Conservation (phyloP, 35 echinoderm and acorn worm species). For the Anneissia japonica region DNA sequence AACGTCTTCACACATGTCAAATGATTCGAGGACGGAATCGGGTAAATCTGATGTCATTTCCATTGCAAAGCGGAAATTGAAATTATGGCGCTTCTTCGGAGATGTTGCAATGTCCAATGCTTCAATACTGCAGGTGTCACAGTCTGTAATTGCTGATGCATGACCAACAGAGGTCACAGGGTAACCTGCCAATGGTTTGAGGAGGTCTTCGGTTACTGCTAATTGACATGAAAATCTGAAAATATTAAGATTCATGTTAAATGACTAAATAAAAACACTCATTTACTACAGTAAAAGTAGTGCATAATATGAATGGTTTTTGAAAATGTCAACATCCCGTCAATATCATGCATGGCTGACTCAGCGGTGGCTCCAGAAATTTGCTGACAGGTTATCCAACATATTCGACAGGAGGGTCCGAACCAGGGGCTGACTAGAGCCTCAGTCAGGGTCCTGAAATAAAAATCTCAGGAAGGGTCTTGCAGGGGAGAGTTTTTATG, state of each 20-base stretch:
- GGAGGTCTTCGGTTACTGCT: slow-evolving; percentile 10
- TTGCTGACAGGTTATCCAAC: too few species aligned
- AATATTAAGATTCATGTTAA: background rate
- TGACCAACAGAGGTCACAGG: slow-evolving; percentile 1
- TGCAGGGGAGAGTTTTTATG: too few species aligned
- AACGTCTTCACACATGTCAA: slow-evolving; percentile 34
- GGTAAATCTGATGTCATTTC: slow-evolving; percentile 28
- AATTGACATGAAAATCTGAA: slow-evolving; percentile 42
- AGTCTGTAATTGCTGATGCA: slow-evolving; percentile 9
- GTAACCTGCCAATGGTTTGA: slow-evolving; percentile 17
- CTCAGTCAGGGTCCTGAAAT: too few species aligned
- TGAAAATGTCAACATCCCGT: too few species aligned
- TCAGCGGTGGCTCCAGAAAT: too few species aligned
- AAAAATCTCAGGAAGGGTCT: too few species aligned
- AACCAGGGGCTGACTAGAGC: too few species aligned
- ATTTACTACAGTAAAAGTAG: too few species aligned
- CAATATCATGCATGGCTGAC: too few species aligned
- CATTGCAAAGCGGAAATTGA: slow-evolving; percentile 40
- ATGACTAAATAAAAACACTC: too few species aligned
- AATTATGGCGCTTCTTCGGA: background rate
- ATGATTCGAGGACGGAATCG: slow-evolving; percentile 26
- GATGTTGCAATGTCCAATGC: slow-evolving; percentile 27
- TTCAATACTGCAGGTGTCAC: background rate
- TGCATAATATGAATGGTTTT: background rate
- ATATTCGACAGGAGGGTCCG: too few species aligned